Evolutionary conservation across 1,140 invertebrate genomes (phyloP).

Genomic region (Atta colombica): DNA sequence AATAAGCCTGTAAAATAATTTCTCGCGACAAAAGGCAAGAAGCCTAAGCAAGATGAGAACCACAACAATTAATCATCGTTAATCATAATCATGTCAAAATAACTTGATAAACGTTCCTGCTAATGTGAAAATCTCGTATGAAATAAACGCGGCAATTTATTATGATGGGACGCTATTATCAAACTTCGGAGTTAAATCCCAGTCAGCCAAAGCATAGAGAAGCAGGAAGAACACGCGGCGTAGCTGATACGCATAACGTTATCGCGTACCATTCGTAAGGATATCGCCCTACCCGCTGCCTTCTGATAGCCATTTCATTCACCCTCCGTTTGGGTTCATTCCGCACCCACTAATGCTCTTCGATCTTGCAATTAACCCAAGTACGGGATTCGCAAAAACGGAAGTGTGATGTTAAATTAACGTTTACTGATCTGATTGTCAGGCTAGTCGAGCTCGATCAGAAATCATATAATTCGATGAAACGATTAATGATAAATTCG

Average conservation of each 20-base stretch:
- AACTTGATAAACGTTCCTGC: slow-evolving; percentile 60
- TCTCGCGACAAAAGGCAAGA: slow-evolving; percentile 48
- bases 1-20: slow-evolving; percentile 55
- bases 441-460: slow-evolving; percentile 73
- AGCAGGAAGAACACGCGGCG: neutral
- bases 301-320: slow-evolving; percentile 67
- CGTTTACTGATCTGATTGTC: slow-evolving; percentile 82
- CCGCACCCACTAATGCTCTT: slow-evolving; percentile 29
- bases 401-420: slow-evolving; percentile 85
- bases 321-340: slow-evolving; percentile 34
- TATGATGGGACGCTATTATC: slow-evolving; percentile 55
- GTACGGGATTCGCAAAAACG: slow-evolving; percentile 81
- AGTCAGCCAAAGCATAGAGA: slow-evolving; percentile 16
- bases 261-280: slow-evolving; percentile 50
- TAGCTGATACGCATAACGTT: slow-evolving; percentile 19
- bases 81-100: slow-evolving; percentile 63
- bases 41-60: slow-evolving; percentile 29
- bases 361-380: slow-evolving; percentile 79
- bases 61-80: slow-evolving; percentile 60
- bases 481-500: slow-evolving; percentile 76
- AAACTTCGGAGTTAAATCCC: slow-evolving; percentile 43
- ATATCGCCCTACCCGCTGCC: slow-evolving; percentile 32
- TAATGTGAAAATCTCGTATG: slow-evolving; percentile 64
- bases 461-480: slow-evolving; percentile 78
- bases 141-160: slow-evolving; percentile 57